Percentiles rank a stretch among this genome's conserved stretches.
Conservation (phyloP, 2,113 vertebrate species). For the Nothocercus nigrocapillus region DNA sequence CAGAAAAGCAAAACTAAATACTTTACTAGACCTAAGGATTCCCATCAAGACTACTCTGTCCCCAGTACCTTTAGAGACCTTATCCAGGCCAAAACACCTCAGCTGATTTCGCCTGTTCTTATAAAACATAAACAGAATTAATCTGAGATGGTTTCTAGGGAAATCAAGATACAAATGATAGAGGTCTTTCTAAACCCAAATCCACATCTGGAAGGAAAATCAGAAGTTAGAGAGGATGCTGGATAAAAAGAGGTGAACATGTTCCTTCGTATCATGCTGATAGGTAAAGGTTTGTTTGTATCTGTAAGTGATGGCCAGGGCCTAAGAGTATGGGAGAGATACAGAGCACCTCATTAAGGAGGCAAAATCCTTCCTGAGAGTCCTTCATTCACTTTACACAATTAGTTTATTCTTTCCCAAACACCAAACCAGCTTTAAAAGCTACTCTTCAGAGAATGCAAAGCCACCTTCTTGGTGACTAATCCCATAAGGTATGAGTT, state of each 20-base stretch:
- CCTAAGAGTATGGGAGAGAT: not conserved
- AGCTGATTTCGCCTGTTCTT: not conserved
- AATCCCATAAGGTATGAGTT: not conserved
- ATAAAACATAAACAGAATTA: not conserved
- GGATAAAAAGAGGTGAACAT: not conserved
- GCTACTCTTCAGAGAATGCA: not conserved
- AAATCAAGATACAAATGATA: not conserved
- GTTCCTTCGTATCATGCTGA: not conserved
- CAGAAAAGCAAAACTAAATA: not conserved
- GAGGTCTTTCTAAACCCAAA: not conserved
- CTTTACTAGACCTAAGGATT: not conserved
- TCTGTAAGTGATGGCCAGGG: not conserved
- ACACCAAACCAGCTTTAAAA: not conserved
- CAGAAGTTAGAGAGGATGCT: not conserved
- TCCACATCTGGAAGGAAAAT: not conserved
- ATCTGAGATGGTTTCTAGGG: constrained; percentile 3
- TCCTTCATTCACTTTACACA: not conserved
- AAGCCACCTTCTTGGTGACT: not conserved
- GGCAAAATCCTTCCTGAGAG: not conserved
- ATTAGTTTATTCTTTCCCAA: not conserved
- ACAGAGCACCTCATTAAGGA: not conserved
- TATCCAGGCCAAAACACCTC: not conserved
- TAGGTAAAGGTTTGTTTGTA: not conserved
- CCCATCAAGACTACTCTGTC: not conserved
- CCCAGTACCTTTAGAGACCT: not conserved